Evolutionary conservation across 2,888 invertebrate genomes (phyloP).

Genomic region (Callosobruchus maculatus): DNA sequence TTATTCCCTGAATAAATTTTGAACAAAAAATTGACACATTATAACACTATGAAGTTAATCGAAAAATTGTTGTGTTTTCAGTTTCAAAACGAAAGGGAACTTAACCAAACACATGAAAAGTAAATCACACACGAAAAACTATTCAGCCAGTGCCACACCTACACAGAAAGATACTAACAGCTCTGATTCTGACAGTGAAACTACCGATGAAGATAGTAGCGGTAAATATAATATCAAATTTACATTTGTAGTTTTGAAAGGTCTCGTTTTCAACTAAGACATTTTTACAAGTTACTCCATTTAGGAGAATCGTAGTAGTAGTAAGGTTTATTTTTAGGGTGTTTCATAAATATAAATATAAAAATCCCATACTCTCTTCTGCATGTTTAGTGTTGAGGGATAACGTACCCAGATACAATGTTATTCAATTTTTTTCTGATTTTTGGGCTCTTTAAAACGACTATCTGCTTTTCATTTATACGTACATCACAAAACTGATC

Average conservation of each 20-base stretch:
- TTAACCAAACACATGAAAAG: constrained; percentile 98
- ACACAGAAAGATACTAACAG: constrained; percentile 43
- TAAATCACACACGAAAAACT: constrained; percentile 93
- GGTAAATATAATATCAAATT: constrained; percentile 51
- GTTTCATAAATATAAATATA: no score
- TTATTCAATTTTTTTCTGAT: no score
- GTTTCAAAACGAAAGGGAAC: constrained; percentile 98
- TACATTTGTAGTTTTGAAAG: neutral
- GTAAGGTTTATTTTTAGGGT: neutral
- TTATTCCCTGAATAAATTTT: neutral
- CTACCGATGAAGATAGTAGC: constrained; percentile 65
- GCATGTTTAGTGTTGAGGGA: no score
- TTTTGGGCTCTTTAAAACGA: no score
- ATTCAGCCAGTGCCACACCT: constrained; percentile 62
- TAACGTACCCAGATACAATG: no score
- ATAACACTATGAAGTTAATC: no score
- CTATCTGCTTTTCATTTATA: no score
- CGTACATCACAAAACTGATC: no score
- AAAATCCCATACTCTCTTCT: no score
- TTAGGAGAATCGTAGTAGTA: neutral
- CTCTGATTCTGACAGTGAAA: constrained; percentile 55
- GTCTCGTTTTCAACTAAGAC: neutral
- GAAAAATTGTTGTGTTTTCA: constrained; percentile 47
- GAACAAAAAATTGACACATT: no score
- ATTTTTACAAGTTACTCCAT: neutral